Evolutionary conservation across 2,113 vertebrate species (phyloP), one percentile per base, ranked within the genome.

Genomic region (Campylomormyrus tamandua): DNA sequence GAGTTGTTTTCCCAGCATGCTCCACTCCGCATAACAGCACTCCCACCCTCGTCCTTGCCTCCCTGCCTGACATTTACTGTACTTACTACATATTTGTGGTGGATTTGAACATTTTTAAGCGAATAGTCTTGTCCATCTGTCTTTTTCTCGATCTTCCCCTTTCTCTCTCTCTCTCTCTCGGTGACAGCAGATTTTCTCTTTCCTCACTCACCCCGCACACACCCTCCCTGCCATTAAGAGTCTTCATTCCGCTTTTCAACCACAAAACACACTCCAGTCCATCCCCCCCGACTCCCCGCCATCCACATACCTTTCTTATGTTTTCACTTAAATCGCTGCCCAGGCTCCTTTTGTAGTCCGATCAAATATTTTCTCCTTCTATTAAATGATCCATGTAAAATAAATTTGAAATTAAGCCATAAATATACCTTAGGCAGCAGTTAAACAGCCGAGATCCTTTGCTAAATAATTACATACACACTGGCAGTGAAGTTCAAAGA

Each of bases 31-130:
- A 10, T 11, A 56, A 27, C 35, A 7, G 10, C 19, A n/a, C 27
- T 13, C 74, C 31, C 77, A 24, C 80, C 35, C 80, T 42, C 24
- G 31, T 84, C 52, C 31, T 89, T 13, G 39, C 52, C 49, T 50
- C 58, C 17, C 62, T 17, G 17, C 58, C n/a, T 52, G 48, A 90
- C 89, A 87, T 87, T 90, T 80, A 39, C n/a, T n/a, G n/a, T n/a
- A n/a, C 84, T 53, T 48, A n/a, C 85, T 42, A 24, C 48, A 52
- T 31, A 31, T 70, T 87, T 80, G 84, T 74, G 89, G 21, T 21
- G 50, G 66, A 66, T 50, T 87, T 27, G 46, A 80, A 90, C 48
- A 87, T 56, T 86, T 87, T 90, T 87, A 87, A 90, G 62, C 6
- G 84, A 53, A 89, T 48, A 53, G 5, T 88, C 74, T 50, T 39